These are phyloP conservation scores for Pachycephala philippinensis DNA, from an alignment of 2,113 vertebrate species.

Conservation along the genomic window DNA sequence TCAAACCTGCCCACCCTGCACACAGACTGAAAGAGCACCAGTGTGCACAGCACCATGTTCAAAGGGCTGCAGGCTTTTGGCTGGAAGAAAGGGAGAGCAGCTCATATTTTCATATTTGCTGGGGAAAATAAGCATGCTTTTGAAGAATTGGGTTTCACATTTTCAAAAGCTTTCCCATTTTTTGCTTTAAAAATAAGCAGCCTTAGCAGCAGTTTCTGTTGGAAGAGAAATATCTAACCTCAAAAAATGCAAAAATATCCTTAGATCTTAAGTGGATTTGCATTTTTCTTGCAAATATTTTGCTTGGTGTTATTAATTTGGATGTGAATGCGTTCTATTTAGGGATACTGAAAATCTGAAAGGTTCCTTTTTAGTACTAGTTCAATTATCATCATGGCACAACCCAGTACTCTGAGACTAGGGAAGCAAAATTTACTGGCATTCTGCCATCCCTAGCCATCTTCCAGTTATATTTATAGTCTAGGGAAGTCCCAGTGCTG, in stretches of 20 bases:
- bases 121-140: not conserved
- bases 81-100: not conserved
- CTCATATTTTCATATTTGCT: not conserved
- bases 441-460: not conserved
- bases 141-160: not conserved
- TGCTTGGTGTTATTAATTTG: not conserved
- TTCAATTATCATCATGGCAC: not conserved
- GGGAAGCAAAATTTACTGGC: conserved; percentile 16
- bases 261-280: not conserved
- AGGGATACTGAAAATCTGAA: not conserved
- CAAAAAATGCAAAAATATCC: not conserved
- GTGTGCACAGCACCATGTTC: accelerated
- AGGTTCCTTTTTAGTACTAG: not conserved
- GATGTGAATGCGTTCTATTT: not conserved
- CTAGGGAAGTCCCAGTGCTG: conserved; percentile 36
- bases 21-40: not conserved
- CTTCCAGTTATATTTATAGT: conserved; percentile 52
- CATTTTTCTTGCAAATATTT: not conserved
- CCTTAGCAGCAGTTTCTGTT: not conserved
- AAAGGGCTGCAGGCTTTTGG: not conserved
- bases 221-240: not conserved
- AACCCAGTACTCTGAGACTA: not conserved
- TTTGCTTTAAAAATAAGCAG: not conserved
- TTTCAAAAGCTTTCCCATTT: not conserved
- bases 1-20: not conserved